Percentiles rank a stretch among this genome's conserved stretches.
phyloP scores from a whole-genome alignment of 2,113 vertebrate species.

The Eudorcas thomsonii region DNA sequence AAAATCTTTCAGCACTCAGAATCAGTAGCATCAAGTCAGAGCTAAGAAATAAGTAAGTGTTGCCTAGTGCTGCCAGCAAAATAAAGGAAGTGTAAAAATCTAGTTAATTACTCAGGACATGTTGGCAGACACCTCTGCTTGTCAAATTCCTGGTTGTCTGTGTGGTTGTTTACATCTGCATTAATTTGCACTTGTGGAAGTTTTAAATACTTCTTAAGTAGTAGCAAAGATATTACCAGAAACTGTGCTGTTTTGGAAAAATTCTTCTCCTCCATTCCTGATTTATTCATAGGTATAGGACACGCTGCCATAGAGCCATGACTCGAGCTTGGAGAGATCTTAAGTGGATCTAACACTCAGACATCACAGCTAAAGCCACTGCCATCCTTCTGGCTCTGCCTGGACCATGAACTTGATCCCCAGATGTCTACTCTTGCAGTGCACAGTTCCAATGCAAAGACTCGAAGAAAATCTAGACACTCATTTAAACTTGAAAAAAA shows the following conservation, averaged over 20 bases:
- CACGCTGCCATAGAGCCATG: neutral
- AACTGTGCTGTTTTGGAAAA: neutral
- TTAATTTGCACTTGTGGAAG: constrained; percentile 34
- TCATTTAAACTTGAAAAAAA: neutral
- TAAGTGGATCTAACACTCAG: neutral
- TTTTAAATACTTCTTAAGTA: constrained; percentile 15
- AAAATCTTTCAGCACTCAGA: neutral
- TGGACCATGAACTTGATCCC: neutral
- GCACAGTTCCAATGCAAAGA: neutral
- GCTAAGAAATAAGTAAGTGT: neutral
- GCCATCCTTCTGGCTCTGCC: neutral
- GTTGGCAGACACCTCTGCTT: constrained; percentile 51
- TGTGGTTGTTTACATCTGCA: constrained; percentile 47
- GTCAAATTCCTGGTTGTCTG: constrained; percentile 52
- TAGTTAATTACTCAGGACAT: constrained; percentile 41
- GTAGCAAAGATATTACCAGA: constrained; percentile 1
- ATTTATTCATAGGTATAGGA: neutral
- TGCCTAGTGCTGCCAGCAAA: neutral
- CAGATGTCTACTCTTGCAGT: no score
- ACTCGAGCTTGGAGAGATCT: neutral
- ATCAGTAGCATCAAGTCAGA: neutral
- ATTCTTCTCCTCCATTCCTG: neutral
- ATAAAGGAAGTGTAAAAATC: neutral
- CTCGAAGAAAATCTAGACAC: neutral
- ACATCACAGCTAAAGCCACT: no score